These are phyloP conservation scores for Drosophila simulans DNA, from an alignment of 1,140 invertebrate genomes.

Conservation along the genomic window DNA sequence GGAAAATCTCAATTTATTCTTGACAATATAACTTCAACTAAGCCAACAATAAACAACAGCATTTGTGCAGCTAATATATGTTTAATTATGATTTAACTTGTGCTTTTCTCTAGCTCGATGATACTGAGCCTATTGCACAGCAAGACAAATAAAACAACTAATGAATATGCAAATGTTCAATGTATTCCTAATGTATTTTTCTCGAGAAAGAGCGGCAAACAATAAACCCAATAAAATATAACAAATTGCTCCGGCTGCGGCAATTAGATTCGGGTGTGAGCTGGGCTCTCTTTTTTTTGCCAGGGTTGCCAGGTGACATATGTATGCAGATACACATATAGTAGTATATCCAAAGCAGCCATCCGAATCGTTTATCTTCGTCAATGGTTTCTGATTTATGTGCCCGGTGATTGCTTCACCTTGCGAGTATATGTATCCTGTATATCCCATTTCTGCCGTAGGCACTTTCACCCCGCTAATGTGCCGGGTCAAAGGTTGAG, in stretches of 20 bases:
- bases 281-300: not conserved
- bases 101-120: too few species aligned
- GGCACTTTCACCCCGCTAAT: slow-evolving; percentile 35
- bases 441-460: not conserved
- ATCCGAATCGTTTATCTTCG: slow-evolving; percentile 57
- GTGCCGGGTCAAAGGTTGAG: slow-evolving; percentile 53
- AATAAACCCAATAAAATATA: slow-evolving; percentile 26
- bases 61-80: too few species aligned
- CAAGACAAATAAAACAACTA: not conserved
- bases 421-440: slow-evolving; percentile 5
- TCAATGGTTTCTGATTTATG: slow-evolving; percentile 70
- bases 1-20: too few species aligned
- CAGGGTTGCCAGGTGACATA: slow-evolving; percentile 28
- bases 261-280: slow-evolving; percentile 2
- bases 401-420: slow-evolving; percentile 56
- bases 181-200: not conserved
- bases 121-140: too few species aligned
- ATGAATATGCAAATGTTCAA: not conserved
- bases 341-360: not conserved
- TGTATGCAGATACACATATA: not conserved
- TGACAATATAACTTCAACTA: too few species aligned
- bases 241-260: slow-evolving; percentile 9
- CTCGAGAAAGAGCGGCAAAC: not conserved
- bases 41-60: too few species aligned
- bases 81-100: too few species aligned